Conservation (phyloP, 1,140 invertebrate species). For the Brachionus plicatilis region DNA sequence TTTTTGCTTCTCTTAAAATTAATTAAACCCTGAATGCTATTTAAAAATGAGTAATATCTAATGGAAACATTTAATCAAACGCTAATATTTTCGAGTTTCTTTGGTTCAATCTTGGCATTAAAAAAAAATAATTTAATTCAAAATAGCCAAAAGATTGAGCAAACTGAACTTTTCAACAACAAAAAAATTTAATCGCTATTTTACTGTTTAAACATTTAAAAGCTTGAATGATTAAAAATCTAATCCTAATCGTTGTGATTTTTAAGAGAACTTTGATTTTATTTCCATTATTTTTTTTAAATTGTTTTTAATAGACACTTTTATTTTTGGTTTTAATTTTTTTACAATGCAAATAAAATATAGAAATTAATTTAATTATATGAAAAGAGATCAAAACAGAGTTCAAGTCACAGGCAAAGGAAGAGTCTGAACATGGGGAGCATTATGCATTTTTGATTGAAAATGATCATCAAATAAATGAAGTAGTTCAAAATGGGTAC, state of each 20-base stretch:
- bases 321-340: neutral
- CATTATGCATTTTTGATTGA: constrained; percentile 20
- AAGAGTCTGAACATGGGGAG: constrained; percentile 4
- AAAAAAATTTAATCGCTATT: neutral
- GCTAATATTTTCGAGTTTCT: neutral
- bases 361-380: neutral
- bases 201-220: neutral
- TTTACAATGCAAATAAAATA: neutral
- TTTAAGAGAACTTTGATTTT: neutral
- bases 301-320: neutral
- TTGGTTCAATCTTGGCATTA: neutral
- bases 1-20: neutral
- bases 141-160: neutral
- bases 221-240: neutral
- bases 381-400: constrained; percentile 3
- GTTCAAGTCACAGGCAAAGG: neutral
- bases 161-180: neutral
- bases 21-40: neutral
- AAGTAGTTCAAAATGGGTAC: constrained; percentile 19
- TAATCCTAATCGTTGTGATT: constrained; percentile 25
- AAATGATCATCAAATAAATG: neutral
- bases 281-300: neutral
- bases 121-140: neutral
- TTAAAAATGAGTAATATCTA: neutral
- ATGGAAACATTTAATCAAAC: neutral